These are phyloP conservation scores for Eristalinus aeneus DNA, from an alignment of 2,888 invertebrate species.

Conservation along the genomic window DNA sequence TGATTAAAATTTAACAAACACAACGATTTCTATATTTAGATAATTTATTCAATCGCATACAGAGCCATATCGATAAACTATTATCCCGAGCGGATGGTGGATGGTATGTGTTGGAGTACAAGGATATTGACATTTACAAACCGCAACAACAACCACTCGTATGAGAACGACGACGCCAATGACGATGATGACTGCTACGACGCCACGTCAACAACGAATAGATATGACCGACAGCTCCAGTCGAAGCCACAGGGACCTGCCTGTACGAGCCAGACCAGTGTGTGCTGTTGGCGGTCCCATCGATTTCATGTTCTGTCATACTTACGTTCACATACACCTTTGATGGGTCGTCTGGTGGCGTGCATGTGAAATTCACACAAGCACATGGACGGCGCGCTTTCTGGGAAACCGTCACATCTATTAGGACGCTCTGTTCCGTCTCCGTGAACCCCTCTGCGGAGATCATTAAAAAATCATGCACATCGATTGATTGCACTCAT, in stretches of 20 bases:
- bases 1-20: slow-evolving; percentile 40
- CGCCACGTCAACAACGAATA: background rate
- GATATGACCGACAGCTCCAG: background rate
- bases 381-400: slow-evolving; percentile 41
- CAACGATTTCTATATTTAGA: slow-evolving; percentile 23
- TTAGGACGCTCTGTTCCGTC: slow-evolving; percentile 41
- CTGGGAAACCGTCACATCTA: slow-evolving; percentile 64
- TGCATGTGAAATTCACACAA: slow-evolving; percentile 59
- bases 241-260: background rate
- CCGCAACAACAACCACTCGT: slow-evolving; percentile 15
- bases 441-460: background rate
- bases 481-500: slow-evolving; percentile 61
- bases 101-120: background rate
- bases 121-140: slow-evolving; percentile 37
- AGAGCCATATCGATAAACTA: slow-evolving; percentile 33
- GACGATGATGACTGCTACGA: slow-evolving; percentile 1
- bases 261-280: slow-evolving; percentile 9
- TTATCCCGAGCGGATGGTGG: slow-evolving; percentile 16
- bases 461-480: slow-evolving; percentile 65
- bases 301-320: slow-evolving; percentile 49
- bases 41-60: slow-evolving; percentile 36
- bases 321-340: background rate
- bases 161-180: background rate
- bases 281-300: slow-evolving; percentile 28
- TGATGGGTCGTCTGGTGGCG: slow-evolving; percentile 41